Evolutionary conservation across 1,140 invertebrate genomes (phyloP).

Genomic region (Tetragonula clypearis): DNA sequence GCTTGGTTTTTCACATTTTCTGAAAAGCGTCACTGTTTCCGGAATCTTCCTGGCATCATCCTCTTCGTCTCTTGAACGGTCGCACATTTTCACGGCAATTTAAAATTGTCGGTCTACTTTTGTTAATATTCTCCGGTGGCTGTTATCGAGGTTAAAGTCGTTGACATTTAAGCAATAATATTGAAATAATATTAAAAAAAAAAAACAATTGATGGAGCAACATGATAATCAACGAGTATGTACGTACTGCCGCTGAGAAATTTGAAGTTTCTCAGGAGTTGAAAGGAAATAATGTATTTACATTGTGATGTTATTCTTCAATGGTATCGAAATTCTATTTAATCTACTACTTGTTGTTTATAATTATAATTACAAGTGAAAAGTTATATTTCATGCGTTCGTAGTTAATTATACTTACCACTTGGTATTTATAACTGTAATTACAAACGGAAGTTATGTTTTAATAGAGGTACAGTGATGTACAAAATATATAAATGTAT

Average conservation of each 20-base stretch:
- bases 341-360: not conserved
- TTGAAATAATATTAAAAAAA: not conserved
- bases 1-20: constrained; percentile 38
- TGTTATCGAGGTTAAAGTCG: not conserved
- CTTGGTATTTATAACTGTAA: no score
- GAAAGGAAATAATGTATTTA: not conserved
- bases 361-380: no score
- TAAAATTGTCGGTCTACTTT: not conserved
- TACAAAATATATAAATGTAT: no score
- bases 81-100: constrained; percentile 51
- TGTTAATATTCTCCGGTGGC: not conserved
- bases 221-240: not conserved
- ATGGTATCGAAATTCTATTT: not conserved
- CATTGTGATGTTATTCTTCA: not conserved
- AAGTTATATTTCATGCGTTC: no score
- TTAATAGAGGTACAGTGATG: no score
- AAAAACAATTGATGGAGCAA: no score
- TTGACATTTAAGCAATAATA: not conserved
- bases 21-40: constrained; percentile 54
- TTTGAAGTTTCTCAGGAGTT: not conserved
- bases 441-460: no score
- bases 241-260: no score
- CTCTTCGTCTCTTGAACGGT: constrained; percentile 37
- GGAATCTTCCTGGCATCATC: not conserved
- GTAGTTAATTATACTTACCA: no score